Percentiles rank a stretch among this genome's conserved stretches.
Conservation (phyloP, 1,140 invertebrate species). For the Drosophila dunni region DNA sequence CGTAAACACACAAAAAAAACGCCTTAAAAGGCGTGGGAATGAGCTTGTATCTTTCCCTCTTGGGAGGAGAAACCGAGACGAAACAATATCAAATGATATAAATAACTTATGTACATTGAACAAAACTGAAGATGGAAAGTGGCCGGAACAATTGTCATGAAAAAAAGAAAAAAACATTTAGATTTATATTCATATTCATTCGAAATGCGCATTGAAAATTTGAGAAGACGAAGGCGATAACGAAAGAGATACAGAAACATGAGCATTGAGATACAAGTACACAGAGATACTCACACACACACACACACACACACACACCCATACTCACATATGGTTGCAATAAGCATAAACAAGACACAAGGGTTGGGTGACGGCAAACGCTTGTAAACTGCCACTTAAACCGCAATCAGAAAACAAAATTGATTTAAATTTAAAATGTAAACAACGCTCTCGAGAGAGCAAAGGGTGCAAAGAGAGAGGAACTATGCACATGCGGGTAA, state of each 20-base stretch:
- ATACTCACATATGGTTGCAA: constrained; percentile 61
- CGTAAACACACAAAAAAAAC: constrained; percentile 17
- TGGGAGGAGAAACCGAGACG: constrained; percentile 9
- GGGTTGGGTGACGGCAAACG: constrained; percentile 34
- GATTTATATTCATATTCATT: constrained; percentile 53
- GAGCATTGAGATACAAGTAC: constrained; percentile 3
- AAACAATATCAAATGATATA: constrained; percentile 8
- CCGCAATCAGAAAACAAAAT: constrained; percentile 71
- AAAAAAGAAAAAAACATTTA: constrained; percentile 15
- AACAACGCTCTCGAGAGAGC: constrained; percentile 44
- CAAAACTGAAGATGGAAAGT: constrained; percentile 8
- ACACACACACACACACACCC: constrained; percentile 35
- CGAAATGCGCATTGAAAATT: constrained; percentile 42
- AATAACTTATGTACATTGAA: background rate
- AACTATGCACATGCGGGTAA: constrained; percentile 7
- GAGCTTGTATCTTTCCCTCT: constrained; percentile 4
- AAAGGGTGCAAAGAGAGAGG: background rate
- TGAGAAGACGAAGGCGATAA: constrained; percentile 31
- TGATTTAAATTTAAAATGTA: constrained; percentile 77
- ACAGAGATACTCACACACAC: constrained; percentile 28
- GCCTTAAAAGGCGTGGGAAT: constrained; percentile 40
- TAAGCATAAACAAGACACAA: constrained; percentile 57
- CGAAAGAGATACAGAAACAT: constrained; percentile 21
- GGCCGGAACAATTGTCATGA: constrained; percentile 37
- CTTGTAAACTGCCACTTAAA: constrained; percentile 72